Percentiles rank a stretch among this genome's conserved stretches.
phyloP scores from a whole-genome alignment of 2,888 invertebrate species.

The Microdon myrmicae region DNA sequence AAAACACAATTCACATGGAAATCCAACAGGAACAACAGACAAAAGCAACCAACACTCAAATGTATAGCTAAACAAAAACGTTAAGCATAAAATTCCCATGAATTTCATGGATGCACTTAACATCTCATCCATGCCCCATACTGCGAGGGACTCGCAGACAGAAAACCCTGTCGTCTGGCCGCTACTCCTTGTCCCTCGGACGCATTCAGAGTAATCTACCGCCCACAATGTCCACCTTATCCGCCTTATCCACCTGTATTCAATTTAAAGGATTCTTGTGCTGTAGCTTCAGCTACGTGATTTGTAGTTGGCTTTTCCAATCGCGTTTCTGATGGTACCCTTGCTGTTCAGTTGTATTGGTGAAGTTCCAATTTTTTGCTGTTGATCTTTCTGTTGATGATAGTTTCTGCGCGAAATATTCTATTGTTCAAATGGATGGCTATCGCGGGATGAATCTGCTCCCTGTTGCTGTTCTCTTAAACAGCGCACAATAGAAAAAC shows the following conservation, averaged over 20 bases:
- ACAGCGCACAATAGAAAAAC: conserved; percentile 11
- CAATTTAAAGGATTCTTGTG: conserved; percentile 23
- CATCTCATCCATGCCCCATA: conserved; percentile 50
- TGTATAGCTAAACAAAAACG: conserved; percentile 31
- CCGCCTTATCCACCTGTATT: conserved; percentile 13
- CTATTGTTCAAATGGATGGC: conserved; percentile 26
- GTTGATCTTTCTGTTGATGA: conserved; percentile 10
- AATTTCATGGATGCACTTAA: conserved; percentile 58
- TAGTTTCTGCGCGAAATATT: conserved; percentile 16
- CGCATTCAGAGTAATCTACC: conserved; percentile 9
- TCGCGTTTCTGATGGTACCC: too few relatives aligned
- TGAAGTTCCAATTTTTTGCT: conserved; percentile 3
- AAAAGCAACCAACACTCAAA: too few relatives aligned
- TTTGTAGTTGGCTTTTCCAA: conserved; percentile 21
- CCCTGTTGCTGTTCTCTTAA: too few relatives aligned
- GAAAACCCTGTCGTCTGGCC: not conserved
- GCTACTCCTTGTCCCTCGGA: not conserved
- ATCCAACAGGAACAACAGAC: not conserved
- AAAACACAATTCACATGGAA: conserved; percentile 29
- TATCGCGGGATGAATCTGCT: conserved; percentile 25
- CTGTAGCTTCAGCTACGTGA: conserved; percentile 7
- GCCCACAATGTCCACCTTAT: not conserved
- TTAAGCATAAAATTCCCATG: conserved; percentile 57
- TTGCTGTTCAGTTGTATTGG: too few relatives aligned
- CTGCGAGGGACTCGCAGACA: conserved; percentile 18